Base-by-base conservation (phyloP, 2,888 invertebrate genomes). In the Nephrotoma flavescens region DNA sequence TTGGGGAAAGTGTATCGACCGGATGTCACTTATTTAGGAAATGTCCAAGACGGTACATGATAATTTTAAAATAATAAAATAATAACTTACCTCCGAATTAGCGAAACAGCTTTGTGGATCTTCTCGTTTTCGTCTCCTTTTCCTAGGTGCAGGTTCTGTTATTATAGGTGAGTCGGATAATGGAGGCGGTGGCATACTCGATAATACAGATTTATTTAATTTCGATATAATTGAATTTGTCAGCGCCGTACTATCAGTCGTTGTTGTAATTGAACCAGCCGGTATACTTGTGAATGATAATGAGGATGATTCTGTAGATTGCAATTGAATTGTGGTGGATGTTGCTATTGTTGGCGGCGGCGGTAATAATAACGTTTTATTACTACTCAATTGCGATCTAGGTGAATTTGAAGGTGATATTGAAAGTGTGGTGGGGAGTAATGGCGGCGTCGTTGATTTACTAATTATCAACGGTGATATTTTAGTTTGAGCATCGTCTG, bases 81-180 rank as follows among this genome's bases (percentile, higher is more conserved):
- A 71, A n/a, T 19, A 85, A 88, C 89, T 87, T 88, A 89, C 89
- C 89, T 89, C 89, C 52, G 89, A 89, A 90, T 93, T 93, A 89
- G 93, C 91, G 89, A 92, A 92, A 89, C 93, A 93, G 91, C 93
- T 93, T 90, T 93, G 93, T 88, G 93, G 93, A 91, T 93, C 93
- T 92, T 93, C 93, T 92, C 93, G 93, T 91, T 93, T 93, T 92
- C 93, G 93, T 92, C 93, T 93, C 92, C 93, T 93, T 92, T 93
- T 93, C 92, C 93, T 92, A 91, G 93, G 93, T 92, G 92, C 93
- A 89, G 93, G 92, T 92, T 93, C 89, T 87, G 89, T 88, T 87
- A 89, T 88, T 92, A 87, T 87, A 45, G 89, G 89, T 87, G 92
- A 93, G 92, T 93, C 93, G 92, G 93, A 92, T 92, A 93, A 92